Evolutionary conservation across 1,140 invertebrate genomes (phyloP), one percentile per base, ranked within the genome.

Genomic region (Heliconius eleuchia): DNA sequence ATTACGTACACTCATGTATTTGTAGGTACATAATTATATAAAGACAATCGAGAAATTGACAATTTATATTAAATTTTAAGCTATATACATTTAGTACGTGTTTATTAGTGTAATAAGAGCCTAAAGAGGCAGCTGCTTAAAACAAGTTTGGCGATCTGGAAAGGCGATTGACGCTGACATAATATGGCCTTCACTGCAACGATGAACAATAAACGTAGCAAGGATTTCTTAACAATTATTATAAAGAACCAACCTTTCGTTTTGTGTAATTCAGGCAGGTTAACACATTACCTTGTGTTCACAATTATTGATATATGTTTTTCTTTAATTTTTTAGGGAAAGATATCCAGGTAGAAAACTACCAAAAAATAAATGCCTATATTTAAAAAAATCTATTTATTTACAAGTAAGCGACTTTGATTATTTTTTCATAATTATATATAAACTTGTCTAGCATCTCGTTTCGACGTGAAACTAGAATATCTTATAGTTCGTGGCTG

Each of bases 111-210:
- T 72, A 42, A 39, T 72, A 42, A 72, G 19, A 9, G 30, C 71
- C 71, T 72, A 72, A 72, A 42, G 55, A 81, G 78, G 83, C 86
- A 82, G 83, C 82, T 84, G 84, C 78, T 79, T 83, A 77, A 82
- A 88, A 87, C 85, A 80, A 82, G 86, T 87, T 87, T 85, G 80
- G 80, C 81, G 77, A 80, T 85, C 79, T 78, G 86, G 82, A 84
- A 84, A 88, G 85, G 82, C 80, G 80, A 79, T 82, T 83, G 82
- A 80, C 82, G 82, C 85, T 89, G 88, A 88, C 88, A 87, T 88
- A 88, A 88, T 81, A 76, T 84, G 86, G 82, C 87, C 88, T 88
- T 90, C 87, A 76, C 27, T 80, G 82, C 73, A 77, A 73, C 81
- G 81, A 85, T 85, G 84, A 82, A 82, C 79, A 83, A 80, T 82